Conservation (phyloP, 2,797 vertebrate species). For the Dipus sagitta region DNA sequence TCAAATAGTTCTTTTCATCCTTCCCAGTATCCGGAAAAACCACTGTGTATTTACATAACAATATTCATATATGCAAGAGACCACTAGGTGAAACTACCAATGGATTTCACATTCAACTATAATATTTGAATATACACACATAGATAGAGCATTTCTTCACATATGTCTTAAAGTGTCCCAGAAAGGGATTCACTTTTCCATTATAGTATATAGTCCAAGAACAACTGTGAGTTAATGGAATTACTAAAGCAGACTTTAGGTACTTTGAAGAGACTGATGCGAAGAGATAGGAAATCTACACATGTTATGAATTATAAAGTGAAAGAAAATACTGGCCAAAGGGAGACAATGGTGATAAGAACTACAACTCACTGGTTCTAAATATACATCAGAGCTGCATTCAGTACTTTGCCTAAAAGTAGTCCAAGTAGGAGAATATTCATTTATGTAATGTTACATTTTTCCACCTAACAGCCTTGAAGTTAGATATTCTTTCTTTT, state of each 20-base stretch:
- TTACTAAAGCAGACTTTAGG: constrained; percentile 23
- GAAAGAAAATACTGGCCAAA: constrained; percentile 48
- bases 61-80: not conserved
- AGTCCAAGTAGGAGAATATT: not conserved
- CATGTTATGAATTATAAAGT: constrained; percentile 65
- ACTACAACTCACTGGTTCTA: not conserved
- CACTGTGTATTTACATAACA: not conserved
- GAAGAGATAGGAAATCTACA: constrained; percentile 13
- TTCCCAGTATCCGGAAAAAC: not conserved
- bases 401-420: not conserved
- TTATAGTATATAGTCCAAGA: constrained; percentile 33
- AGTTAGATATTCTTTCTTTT: not conserved
- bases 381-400: not conserved
- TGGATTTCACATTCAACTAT: not conserved
- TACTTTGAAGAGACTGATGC: constrained; percentile 53
- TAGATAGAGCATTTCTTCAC: constrained; percentile 8
- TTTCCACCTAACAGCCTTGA: not conserved
- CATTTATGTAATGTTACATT: not conserved
- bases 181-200: not conserved
- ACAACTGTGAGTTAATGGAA: not conserved
- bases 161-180: not conserved
- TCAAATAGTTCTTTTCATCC: not conserved
- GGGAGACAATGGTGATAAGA: constrained; percentile 8
- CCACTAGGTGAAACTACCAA: not conserved
- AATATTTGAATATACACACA: constrained; percentile 43